Percentiles rank a stretch among this genome's conserved stretches.
phyloP scores from a whole-genome alignment of 2,113 vertebrate genomes.

The Anhinga anhinga region DNA sequence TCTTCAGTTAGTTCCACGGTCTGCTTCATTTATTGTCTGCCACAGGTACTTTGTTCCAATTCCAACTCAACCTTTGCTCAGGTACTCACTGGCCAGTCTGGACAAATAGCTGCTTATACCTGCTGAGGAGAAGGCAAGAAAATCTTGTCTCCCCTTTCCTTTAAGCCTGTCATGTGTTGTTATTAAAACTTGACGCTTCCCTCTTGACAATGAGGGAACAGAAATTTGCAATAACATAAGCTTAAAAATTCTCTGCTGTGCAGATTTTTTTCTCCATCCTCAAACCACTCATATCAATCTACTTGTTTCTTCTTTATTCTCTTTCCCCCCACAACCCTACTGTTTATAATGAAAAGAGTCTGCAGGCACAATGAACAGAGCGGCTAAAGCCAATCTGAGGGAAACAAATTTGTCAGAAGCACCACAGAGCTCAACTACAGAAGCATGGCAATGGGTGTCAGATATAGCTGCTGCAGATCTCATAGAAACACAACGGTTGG shows the following conservation, averaged over 20 bases:
- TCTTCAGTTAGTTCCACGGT: neutral
- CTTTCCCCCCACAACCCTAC: neutral
- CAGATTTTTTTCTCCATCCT: neutral
- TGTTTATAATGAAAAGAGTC: neutral
- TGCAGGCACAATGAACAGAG: neutral
- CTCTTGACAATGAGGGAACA: neutral
- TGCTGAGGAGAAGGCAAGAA: neutral
- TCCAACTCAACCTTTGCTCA: neutral
- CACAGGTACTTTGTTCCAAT: neutral
- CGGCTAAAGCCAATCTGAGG: neutral
- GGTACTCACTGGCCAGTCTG: neutral
- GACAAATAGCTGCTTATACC: neutral
- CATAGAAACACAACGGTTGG: neutral
- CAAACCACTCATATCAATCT: neutral
- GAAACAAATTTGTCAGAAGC: neutral
- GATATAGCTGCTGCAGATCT: neutral
- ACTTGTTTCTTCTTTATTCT: neutral
- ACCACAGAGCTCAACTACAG: neutral
- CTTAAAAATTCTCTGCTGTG: neutral
- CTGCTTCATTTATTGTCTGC: neutral
- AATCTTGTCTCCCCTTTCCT: neutral
- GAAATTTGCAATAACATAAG: neutral
- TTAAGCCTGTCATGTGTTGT: neutral
- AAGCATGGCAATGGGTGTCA: neutral
- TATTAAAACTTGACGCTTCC: neutral